Evolutionary conservation across 2,113 vertebrate genomes (phyloP), one percentile per base, ranked within the genome.

Genomic region (Cygnus buccinator): DNA sequence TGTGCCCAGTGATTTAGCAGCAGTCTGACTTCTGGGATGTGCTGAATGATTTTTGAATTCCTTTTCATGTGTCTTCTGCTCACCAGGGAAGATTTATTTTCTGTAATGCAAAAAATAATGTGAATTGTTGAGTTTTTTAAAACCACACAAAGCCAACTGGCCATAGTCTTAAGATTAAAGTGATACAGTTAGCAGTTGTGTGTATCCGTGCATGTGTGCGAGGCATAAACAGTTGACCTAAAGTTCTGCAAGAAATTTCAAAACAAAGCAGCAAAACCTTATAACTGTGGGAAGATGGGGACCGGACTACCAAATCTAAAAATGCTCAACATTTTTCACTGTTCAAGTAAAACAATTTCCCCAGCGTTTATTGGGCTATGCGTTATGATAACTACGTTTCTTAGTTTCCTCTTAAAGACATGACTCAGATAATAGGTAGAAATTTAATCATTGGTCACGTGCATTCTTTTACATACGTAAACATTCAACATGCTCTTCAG

Each of bases 191-290:
- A 70, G 26, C 80, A 77, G 46, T 29, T 17, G 18, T 68, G 39
- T 25, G 29, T 14, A n/a, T 31, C 20, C 37, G 61, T 37, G 17
- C 43, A 35, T 84, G 28, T 74, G 2, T 83, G 70, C 0, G 2
- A 80, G 37, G 41, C 44, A 70, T 84, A 89, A 91, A 94, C 37
- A 44, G 41, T 75, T 67, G n/a, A 81, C 67, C 28, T 89, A 23
- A 86, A 86, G 37, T 76, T 95, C n/a, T 90, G 65, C n/a, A 58
- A 70, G 58, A 55, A 66, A 85, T 76, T 91, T 94, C 81, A 89
- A 79, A 94, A 87, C 71, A 93, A 62, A 70, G 13, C 16, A 90
- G 29, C 12, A 70, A 82, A 94, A 57, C 74, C 26, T 31, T 80
- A 2, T 15, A 46, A 92, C 59, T 77, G 59, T 87, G 79, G 75